Evolutionary conservation across 2,797 vertebrate genomes (phyloP).

Genomic region (Coluber constrictor): DNA sequence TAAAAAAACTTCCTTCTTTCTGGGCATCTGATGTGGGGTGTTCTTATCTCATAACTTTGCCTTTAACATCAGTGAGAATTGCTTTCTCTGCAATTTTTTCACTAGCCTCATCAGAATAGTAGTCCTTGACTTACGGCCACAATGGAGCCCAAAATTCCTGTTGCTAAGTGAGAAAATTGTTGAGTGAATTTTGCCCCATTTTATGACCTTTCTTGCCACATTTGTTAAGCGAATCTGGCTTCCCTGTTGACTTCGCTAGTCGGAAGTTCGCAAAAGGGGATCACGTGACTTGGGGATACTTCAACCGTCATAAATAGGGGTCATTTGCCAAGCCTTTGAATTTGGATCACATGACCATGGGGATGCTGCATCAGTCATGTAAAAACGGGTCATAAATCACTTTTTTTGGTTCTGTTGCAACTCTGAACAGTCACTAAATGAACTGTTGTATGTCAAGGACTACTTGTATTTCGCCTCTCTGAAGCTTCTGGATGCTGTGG

Average conservation of each 20-base stretch:
- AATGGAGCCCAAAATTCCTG: neutral
- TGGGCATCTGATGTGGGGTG: neutral
- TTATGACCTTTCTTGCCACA: neutral
- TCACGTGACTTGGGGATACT: neutral
- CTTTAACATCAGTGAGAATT: neutral
- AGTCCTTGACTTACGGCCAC: neutral
- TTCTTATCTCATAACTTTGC: neutral
- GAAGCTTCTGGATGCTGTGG: slow-evolving; percentile 2
- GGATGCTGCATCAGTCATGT: neutral
- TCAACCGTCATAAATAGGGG: neutral
- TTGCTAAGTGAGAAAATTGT: neutral
- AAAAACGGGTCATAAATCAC: neutral
- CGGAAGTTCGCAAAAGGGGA: neutral
- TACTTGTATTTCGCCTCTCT: neutral
- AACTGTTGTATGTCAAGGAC: neutral
- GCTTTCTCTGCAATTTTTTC: neutral
- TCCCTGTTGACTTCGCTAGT: neutral
- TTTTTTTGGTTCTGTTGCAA: too few species aligned
- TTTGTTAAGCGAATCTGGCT: neutral
- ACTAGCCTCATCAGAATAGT: neutral
- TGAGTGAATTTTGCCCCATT: neutral
- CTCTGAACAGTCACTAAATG: neutral
- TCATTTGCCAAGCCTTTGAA: neutral
- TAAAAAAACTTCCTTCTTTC: neutral
- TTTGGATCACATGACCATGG: neutral